Evolutionary conservation across 2,888 invertebrate genomes (phyloP), one percentile per base, ranked within the genome.

Genomic region (Sminthurinus aureus): DNA sequence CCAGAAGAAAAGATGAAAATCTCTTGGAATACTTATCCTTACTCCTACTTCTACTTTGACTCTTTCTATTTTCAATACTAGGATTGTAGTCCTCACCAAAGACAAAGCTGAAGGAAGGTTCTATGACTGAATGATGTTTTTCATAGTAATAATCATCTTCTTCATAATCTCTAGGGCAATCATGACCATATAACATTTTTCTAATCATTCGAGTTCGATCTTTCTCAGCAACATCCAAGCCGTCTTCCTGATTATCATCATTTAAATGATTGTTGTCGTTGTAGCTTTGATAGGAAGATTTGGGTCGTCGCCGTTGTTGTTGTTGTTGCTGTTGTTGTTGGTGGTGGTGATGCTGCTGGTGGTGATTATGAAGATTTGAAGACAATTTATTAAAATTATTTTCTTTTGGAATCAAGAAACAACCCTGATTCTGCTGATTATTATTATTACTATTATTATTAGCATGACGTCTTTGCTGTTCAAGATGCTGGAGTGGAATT

Each of bases 141-240:
- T 13, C 24, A 13, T 71, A 20, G 24, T 24, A 71, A 13, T 26
- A 22, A 13, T 71, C 15, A 26, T 24, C 20, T 9, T 3, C 24
- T 24, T 24, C 13, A 18, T 20, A 18, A 15, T 66, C 67, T 24
- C 24, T 8, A 26, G 64, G 24, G 15, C 3, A 13, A 20, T 69
- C 20, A 13, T 67, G 58, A 66, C 79, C 79, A 71, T 79, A 79
- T 13, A 79, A 51, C 79, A 79, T 79, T 71, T 79, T 15, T n/a
- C n/a, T 66, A n/a, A 79, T 79, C n/a, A 69, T 38, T 12, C 79
- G 79, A 51, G 22, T 69, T 11, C 79, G 69, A 15, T 79, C 79
- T 20, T 50, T 50, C 66, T 79, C 79, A n/a, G 79, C 6, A 15
- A 3, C 50, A 11, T 50, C 66, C 22, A 38, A 38, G 13, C 38